Percentiles rank a stretch among this genome's conserved stretches.
These are phyloP conservation scores for Lepidocyrtinus sp. DNA, from an alignment of 2,888 invertebrate species.

Conservation along the genomic window DNA sequence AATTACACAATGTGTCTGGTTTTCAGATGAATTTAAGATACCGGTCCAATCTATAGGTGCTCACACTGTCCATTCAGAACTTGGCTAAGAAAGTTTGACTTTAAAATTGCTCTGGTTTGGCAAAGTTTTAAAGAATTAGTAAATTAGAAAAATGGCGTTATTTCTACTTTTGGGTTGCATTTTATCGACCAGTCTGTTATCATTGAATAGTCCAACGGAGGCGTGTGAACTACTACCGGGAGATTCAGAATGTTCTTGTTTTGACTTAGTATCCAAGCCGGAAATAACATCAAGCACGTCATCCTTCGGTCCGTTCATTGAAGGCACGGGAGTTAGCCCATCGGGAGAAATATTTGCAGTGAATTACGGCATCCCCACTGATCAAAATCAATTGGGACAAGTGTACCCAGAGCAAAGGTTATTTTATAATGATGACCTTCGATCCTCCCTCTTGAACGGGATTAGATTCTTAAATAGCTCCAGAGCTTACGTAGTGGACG, in stretches of 20 bases:
- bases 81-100: too few relatives aligned
- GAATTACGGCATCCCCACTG: conserved; percentile 53
- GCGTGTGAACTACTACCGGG: conserved; percentile 50
- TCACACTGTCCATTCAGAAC: too few relatives aligned
- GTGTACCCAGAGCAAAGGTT: conserved; percentile 53
- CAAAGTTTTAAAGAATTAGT: too few relatives aligned
- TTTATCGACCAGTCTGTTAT: conserved; percentile 1
- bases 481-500: conserved; percentile 59
- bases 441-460: conserved; percentile 53
- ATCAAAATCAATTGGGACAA: conserved; percentile 58
- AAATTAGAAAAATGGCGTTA: conserved; percentile 31
- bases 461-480: conserved; percentile 52
- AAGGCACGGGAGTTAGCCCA: conserved; percentile 62
- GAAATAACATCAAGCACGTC: conserved; percentile 47
- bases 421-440: conserved; percentile 51
- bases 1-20: too few relatives aligned
- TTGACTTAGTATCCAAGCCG: conserved; percentile 36
- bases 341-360: conserved; percentile 64
- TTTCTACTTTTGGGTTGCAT: conserved; percentile 10
- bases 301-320: conserved; percentile 61
- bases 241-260: conserved; percentile 43
- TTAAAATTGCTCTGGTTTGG: too few relatives aligned
- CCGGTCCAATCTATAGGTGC: too few relatives aligned
- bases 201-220: neutral
- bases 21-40: too few relatives aligned